These are phyloP conservation scores for Ricordea florida DNA, from an alignment of 92 coral and sea anemone species.

Conservation along the genomic window DNA sequence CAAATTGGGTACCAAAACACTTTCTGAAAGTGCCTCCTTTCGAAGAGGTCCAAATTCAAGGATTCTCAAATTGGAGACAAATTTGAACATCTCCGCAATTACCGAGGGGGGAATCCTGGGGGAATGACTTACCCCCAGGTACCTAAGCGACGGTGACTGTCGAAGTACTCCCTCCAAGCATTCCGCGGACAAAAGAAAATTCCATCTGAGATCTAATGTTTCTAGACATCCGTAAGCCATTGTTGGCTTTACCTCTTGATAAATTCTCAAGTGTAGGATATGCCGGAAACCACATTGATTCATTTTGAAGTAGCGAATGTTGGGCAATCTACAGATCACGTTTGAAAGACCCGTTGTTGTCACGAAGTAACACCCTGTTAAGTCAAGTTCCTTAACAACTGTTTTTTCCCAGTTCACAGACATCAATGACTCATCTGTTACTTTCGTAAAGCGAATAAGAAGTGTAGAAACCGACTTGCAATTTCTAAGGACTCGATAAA, in stretches of 20 bases:
- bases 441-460: slow-evolving; percentile 92
- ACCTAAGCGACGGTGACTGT: slow-evolving; percentile 94
- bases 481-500: slow-evolving; percentile 76
- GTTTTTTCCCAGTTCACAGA: slow-evolving; percentile 93
- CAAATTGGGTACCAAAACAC: slow-evolving; percentile 78
- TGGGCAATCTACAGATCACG: slow-evolving; percentile 84
- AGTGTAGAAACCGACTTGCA: slow-evolving; percentile 85
- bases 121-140: slow-evolving; percentile 99
- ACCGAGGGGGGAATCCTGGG: slow-evolving; percentile 98
- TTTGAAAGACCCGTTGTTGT: slow-evolving; percentile 97
- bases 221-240: slow-evolving; percentile 76
- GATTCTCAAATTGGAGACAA: slow-evolving; percentile 86
- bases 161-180: slow-evolving; percentile 93
- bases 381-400: slow-evolving; percentile 85
- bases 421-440: slow-evolving; percentile 86
- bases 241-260: slow-evolving; percentile 94
- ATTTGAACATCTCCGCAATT: slow-evolving; percentile 86
- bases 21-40: slow-evolving; percentile 94
- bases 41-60: slow-evolving; percentile 99
- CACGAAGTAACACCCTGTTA: slow-evolving; percentile 97
- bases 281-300: slow-evolving; percentile 99
- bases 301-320: slow-evolving; percentile 94
- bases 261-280: slow-evolving; percentile 87
- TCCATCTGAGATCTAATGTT: slow-evolving; percentile 96
- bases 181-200: slow-evolving; percentile 96